phyloP scores from a whole-genome alignment of 2,888 invertebrate species.

The Lacanobia wlatinum region DNA sequence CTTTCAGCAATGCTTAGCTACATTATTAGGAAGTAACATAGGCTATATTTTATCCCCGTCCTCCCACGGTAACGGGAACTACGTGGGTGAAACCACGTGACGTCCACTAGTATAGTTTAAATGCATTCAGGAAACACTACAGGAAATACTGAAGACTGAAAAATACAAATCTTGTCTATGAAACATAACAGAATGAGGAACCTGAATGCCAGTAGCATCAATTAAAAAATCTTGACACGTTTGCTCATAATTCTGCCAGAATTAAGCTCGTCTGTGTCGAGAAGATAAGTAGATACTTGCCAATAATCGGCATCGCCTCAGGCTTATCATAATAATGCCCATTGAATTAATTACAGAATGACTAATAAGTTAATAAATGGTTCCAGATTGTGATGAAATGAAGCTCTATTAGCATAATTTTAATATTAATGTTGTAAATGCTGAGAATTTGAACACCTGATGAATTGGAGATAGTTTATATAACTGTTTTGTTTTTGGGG shows the following conservation, averaged over 20 bases:
- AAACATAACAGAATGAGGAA: too few species aligned
- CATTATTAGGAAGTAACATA: too few species aligned
- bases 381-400: slow-evolving; percentile 48
- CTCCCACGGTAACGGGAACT: too few species aligned
- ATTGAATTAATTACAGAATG: slow-evolving; percentile 57
- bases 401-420: slow-evolving; percentile 58
- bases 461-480: slow-evolving; percentile 7
- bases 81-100: too few species aligned
- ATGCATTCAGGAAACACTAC: too few species aligned
- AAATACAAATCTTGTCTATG: too few species aligned
- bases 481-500: too few species aligned
- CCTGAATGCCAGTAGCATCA: neutral
- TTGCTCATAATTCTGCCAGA: slow-evolving; percentile 6
- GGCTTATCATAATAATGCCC: slow-evolving; percentile 43
- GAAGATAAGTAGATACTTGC: slow-evolving; percentile 43
- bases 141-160: too few species aligned
- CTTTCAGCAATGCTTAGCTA: too few species aligned
- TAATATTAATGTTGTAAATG: slow-evolving; percentile 40
- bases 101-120: too few species aligned
- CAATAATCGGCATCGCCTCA: slow-evolving; percentile 34
- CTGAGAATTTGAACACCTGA: slow-evolving; percentile 39
- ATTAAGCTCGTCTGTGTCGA: slow-evolving; percentile 38
- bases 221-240: slow-evolving; percentile 1
- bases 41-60: too few species aligned
- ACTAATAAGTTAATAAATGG: slow-evolving; percentile 61